Evolutionary conservation across 1,140 invertebrate species (phyloP), one percentile per base, ranked within the genome.

Genomic region (Procambarus virginalis): DNA sequence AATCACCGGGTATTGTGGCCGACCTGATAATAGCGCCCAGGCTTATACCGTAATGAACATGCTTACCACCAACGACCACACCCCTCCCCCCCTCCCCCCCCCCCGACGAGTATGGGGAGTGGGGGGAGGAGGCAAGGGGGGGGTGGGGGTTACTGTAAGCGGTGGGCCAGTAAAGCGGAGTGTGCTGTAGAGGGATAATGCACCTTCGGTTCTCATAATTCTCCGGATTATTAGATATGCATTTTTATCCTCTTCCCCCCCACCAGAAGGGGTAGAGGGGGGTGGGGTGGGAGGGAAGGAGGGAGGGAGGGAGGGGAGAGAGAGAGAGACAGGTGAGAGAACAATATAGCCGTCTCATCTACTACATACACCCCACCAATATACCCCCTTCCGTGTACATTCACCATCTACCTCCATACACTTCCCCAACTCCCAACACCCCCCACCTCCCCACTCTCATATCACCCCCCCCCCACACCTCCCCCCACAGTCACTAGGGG

Each of bases 1-100:
- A 81, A 81, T 81, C 55, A 81, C 55, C 79, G 79, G 51, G 51
- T 81, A 81, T 81, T 81, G 79, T 81, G 34, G 8, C 68, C n/a
- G 6, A 14, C 79, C 51, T n/a, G 79, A 81, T 81, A 58, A 58
- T 58, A 60, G 79, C 22, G 34, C 68, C 64, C 68, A 22, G 22
- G n/a, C 34, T 73, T 34, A 73, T 20, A 55, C 51, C 51, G 51
- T 55, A 12, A 55, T 12, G 51, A 55, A 1, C 51, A 55, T 8
- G 51, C 8, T 9, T 55, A 5, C 51, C 51, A 55, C 8, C 51
- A 8, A 9, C 12, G 8, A 55, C 3, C n/a, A n/a, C n/a, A n/a
- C n/a, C n/a, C 12, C 51, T 0, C 51, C 10, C 51, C 51, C 51
- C 51, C 51, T 55, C 51, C 51, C 51, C 51, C 51, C 12, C 3